Percentiles rank a stretch among this genome's conserved stretches.
phyloP scores from a whole-genome alignment of 2,888 invertebrate species.

The Clitarchus hookeri region DNA sequence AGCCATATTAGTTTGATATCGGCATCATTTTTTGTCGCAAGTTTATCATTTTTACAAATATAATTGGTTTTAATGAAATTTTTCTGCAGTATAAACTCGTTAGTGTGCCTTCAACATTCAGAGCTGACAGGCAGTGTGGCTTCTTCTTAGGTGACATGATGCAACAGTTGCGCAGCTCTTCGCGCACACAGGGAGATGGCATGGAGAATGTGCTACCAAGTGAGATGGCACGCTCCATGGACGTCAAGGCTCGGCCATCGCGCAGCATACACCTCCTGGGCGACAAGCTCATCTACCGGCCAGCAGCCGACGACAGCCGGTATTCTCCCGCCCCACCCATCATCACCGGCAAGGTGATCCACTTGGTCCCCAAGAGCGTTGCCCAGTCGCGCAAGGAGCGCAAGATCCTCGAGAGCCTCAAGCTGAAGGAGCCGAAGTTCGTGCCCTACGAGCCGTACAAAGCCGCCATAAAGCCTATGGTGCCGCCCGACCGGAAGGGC shows the following conservation, averaged over 20 bases:
- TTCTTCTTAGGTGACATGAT: slow-evolving; percentile 30
- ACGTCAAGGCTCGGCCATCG: slow-evolving; percentile 4
- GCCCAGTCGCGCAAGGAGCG: slow-evolving; percentile 61
- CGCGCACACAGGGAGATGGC: slow-evolving; percentile 75
- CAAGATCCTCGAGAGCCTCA: slow-evolving; percentile 50
- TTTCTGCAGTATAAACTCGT: too few species aligned
- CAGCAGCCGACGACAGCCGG: slow-evolving; percentile 51
- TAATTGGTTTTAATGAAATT: too few species aligned
- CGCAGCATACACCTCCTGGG: slow-evolving; percentile 32
- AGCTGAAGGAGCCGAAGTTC: slow-evolving; percentile 73
- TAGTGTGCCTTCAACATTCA: too few species aligned
- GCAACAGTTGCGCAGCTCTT: slow-evolving; percentile 41
- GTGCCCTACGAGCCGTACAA: slow-evolving; percentile 89
- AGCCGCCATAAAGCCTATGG: slow-evolving; percentile 80
- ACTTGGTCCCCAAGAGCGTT: slow-evolving; percentile 66
- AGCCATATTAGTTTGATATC: too few species aligned
- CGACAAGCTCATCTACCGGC: slow-evolving; percentile 53
- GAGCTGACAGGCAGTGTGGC: too few species aligned
- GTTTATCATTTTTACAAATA: too few species aligned
- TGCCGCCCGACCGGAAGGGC: slow-evolving; percentile 54
- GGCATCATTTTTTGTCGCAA: too few species aligned
- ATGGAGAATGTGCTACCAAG: slow-evolving; percentile 63
- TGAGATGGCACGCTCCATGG: slow-evolving; percentile 47
- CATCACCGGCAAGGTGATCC: slow-evolving; percentile 63
- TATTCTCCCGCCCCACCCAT: slow-evolving; percentile 54